Base-by-base conservation (phyloP, 2,888 invertebrate species). In the Autographa gamma region DNA sequence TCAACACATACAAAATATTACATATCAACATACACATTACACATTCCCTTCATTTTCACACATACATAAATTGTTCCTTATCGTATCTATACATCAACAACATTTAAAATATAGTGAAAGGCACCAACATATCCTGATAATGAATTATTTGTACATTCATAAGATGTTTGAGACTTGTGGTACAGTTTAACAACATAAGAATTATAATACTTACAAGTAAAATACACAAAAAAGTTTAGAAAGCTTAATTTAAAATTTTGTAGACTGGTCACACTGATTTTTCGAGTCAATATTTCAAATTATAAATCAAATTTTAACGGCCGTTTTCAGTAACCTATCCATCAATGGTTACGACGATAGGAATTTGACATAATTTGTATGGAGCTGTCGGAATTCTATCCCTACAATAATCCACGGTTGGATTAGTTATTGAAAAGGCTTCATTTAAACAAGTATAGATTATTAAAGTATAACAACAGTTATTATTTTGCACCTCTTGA, bases 41-140 rank as follows among this genome's bases (percentile, higher is more conserved):
- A 68, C 58, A 64, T 67, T 65, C 66, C 60, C 32, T 31, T 48
- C 64, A 56, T 63, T 69, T 66, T n/a, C 25, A 56, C 63, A 65
- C 60, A 13, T 72, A 60, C 54, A 60, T 60, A 63, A 43, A 62
- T 67, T 31, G 58, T 73, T 63, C 52, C 31, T 74, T 77, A 69
- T 66, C 31, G 2, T 76, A 76, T 66, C 54, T 77, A 77, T 63
- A 70, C 74, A 76, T 76, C 60, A 77, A 78, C 71, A 76, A 77
- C 56, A 75, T 80, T 80, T 75, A 79, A 86, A 77, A 79, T 79
- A 84, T 74, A 72, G 64, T 70, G 62, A 85, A 88, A 88, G 86
- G 88, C 88, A 88, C 86, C 70, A 87, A 86, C 81, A 66, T 79
- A 82, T 83, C 70, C 70, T 79, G 76, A 74, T 78, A 74, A 74